Conservation (phyloP, 2,113 vertebrate genomes). For the Penelope pileata region DNA sequence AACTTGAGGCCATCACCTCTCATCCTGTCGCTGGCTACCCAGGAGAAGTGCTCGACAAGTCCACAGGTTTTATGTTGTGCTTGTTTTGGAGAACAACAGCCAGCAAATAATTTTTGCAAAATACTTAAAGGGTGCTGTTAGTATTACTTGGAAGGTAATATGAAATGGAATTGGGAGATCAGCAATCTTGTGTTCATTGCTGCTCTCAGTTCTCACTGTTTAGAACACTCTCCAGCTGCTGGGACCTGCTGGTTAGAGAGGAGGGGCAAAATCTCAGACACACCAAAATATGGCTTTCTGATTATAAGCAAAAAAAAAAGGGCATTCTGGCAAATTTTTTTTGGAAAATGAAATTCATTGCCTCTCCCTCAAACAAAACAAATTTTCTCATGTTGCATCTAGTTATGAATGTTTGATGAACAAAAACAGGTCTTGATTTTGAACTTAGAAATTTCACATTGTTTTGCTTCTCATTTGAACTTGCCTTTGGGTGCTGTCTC, state of each 20-base stretch:
- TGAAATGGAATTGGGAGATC: not conserved
- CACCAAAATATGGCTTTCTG: not conserved
- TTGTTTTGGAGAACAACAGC: not conserved
- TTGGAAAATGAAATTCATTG: not conserved
- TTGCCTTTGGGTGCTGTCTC: not conserved
- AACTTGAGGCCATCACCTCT: too few species aligned
- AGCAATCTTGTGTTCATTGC: not conserved
- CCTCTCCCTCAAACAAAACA: not conserved
- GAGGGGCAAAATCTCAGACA: not conserved
- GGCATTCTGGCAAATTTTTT: not conserved
- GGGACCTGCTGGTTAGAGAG: not conserved
- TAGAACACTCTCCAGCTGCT: not conserved
- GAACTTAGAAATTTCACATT: not conserved
- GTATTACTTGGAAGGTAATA: not conserved
- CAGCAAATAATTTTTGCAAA: not conserved
- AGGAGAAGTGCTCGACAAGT: fast-evolving
- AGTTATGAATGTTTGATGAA: not conserved
- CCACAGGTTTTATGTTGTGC: not conserved
- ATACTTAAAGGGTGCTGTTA: not conserved
- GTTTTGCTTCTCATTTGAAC: not conserved
- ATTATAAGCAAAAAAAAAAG: not conserved
- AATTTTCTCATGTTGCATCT: not conserved
- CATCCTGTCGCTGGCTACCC: too few species aligned
- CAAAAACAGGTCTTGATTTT: not conserved
- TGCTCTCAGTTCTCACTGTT: not conserved